Percentiles rank a stretch among this genome's conserved stretches.
Evolutionary conservation across 2,113 vertebrate species (phyloP).

Genomic region (Ceyx margarethae): DNA sequence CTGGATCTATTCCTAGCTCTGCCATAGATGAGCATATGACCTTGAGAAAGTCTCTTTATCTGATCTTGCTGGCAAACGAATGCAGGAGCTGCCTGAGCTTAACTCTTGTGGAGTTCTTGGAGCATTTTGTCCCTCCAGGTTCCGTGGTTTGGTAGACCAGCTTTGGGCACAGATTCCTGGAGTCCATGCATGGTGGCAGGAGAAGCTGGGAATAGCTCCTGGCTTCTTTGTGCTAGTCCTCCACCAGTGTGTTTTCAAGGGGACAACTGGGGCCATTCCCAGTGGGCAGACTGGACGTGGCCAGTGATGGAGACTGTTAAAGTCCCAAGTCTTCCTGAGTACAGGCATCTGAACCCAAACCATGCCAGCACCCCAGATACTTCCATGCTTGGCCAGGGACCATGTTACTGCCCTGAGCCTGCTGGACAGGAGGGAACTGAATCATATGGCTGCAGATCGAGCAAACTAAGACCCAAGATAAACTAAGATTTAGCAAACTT

Average conservation of each 20-base stretch:
- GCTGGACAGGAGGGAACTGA: not conserved
- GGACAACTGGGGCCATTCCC: not conserved
- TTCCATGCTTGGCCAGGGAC: not conserved
- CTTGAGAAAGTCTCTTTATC: slow-evolving; percentile 43
- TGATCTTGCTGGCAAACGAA: not conserved
- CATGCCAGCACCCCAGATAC: fast-evolving
- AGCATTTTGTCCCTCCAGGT: not conserved
- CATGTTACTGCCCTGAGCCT: not conserved
- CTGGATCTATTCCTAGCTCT: slow-evolving; percentile 21
- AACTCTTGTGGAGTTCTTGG: not conserved
- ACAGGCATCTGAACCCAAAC: not conserved
- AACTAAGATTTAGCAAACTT: not conserved
- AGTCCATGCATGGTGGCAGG: not conserved
- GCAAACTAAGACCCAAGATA: not conserved
- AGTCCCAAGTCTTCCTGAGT: not conserved
- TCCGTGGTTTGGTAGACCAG: not conserved
- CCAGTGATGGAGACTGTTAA: not conserved
- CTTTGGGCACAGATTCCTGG: not conserved
- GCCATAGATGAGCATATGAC: not conserved
- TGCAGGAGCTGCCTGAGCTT: not conserved
- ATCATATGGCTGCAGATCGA: not conserved
- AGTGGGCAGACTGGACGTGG: fast-evolving
- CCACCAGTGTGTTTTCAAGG: not conserved
- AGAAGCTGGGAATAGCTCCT: not conserved
- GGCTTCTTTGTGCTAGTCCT: not conserved